Conservation (phyloP, 2,888 invertebrate species). For the Mythimna impura region DNA sequence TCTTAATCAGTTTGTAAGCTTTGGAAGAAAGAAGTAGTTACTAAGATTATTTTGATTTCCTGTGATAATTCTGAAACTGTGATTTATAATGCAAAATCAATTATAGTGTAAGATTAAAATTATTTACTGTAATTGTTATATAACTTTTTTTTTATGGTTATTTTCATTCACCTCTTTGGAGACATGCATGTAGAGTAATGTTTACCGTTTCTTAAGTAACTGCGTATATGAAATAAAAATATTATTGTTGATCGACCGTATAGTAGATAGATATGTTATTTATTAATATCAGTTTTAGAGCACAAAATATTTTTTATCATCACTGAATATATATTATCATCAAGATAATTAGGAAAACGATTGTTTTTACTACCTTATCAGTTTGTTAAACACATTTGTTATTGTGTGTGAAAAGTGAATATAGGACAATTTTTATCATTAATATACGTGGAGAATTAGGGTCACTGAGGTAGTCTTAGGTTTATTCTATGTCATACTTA, state of each 20-base stretch:
- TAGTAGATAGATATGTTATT: background rate
- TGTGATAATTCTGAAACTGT: too few species aligned
- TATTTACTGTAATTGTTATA: too few species aligned
- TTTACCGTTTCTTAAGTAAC: too few species aligned
- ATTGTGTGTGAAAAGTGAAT: constrained; percentile 26
- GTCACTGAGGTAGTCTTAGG: background rate
- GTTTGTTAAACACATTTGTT: constrained; percentile 21
- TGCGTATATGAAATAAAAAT: too few species aligned
- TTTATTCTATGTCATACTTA: background rate
- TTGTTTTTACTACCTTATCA: constrained; percentile 55
- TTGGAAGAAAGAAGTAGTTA: too few species aligned
- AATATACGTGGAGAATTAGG: constrained; percentile 16
- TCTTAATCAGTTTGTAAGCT: too few species aligned
- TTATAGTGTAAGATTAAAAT: too few species aligned
- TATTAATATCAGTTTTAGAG: constrained; percentile 11
- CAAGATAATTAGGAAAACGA: constrained; percentile 37
- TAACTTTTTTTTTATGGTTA: too few species aligned
- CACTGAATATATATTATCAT: constrained; percentile 32
- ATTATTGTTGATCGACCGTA: background rate
- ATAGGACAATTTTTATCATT: constrained; percentile 36
- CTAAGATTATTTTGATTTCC: too few species aligned
- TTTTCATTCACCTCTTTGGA: too few species aligned
- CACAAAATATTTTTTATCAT: constrained; percentile 30
- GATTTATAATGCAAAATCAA: too few species aligned
- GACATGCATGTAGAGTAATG: too few species aligned